Evolutionary conservation across 2,797 vertebrate genomes (phyloP), one percentile per base, ranked within the genome.

Genomic region (Mionectes olivaceus): DNA sequence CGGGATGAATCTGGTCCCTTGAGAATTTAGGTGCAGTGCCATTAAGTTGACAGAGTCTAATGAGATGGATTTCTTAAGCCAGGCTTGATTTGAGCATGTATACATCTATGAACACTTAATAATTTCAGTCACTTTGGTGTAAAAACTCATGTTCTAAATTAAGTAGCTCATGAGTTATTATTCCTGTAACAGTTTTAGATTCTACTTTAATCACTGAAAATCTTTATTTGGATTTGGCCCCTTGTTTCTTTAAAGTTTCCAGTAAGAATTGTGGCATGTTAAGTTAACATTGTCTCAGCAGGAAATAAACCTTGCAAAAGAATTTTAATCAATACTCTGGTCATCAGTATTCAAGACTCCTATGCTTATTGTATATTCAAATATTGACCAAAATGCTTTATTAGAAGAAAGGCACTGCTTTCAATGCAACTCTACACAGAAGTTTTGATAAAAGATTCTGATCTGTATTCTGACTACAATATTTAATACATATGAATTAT

Each of bases 401-500:
- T 46, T 57, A 52, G 32, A 67, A 59, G 71, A 94, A 94, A 87
- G 55, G 43, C 5, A 53, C 35, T 52, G 28, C 24, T 90, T 84
- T 94, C 87, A 86, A 33, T 47, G 32, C 41, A 92, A 68, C 9
- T 41, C 41, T 68, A 43, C 18, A 76, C 68, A 55, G 33, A 52
- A 69, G 53, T 64, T 35, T 85, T 71, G 63, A 19, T 87, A 90
- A 70, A 89, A 71, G 18, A 70, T 88, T 95, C 89, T 94, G 76
- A 93, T 96, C 83, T 96, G 39, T 93, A 96, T 95, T 93, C 90
- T 83, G 37, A 39, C 21, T 23, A 71, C 39, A 23, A 30, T 57
- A 88, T 87, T 95, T 90, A 93, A 91, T 96, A 88, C 39, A 30
- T 74, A 91, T 93, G 70, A 94, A 46, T 92, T 95, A 95, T 88